phyloP scores from a whole-genome alignment of 2,113 vertebrate species.

The Phoxinus phoxinus region DNA sequence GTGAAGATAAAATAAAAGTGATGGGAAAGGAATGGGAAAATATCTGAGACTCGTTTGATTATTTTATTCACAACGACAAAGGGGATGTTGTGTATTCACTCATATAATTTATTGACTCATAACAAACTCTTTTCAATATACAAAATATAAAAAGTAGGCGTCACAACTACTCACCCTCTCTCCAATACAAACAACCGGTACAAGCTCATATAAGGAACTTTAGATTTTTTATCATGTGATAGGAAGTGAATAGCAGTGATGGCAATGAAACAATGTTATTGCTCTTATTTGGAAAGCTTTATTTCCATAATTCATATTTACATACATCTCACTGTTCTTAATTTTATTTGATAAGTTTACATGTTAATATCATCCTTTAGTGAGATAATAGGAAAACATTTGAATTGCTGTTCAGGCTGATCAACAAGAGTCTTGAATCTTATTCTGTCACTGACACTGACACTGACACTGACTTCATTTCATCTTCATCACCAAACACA shows the following conservation, averaged over 20 bases:
- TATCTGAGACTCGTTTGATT: background rate
- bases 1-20: constrained; percentile 20
- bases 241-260: no score
- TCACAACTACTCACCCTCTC: no score
- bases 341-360: background rate
- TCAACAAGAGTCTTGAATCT: no score
- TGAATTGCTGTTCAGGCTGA: no score
- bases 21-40: background rate
- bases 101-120: background rate
- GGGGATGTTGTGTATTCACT: background rate
- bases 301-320: background rate
- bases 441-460: no score
- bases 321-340: background rate
- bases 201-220: no score
- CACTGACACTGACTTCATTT: no score
- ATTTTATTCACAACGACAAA: background rate
- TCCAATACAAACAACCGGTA: no score
- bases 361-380: background rate
- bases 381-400: background rate
- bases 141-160: background rate
- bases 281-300: no score
- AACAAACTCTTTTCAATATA: background rate
- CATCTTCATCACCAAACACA: no score
- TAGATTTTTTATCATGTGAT: no score
- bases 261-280: no score